Evolutionary conservation across 2,888 invertebrate species (phyloP), one percentile per base, ranked within the genome.

Genomic region (Creontiades dilutus): DNA sequence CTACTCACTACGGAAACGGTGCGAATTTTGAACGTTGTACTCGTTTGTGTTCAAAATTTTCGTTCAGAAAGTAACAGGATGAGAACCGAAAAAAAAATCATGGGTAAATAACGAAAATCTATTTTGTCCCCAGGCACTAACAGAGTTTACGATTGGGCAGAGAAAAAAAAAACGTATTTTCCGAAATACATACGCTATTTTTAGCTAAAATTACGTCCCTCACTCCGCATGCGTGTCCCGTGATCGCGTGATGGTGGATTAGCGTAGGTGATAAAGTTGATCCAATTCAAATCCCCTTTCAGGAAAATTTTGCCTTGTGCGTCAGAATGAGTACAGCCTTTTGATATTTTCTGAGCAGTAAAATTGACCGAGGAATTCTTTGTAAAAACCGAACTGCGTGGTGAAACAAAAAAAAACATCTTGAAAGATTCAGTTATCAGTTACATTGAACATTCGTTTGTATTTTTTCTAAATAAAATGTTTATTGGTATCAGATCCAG

Each of bases 221-320:
- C 61, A 57, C 55, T 85, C 85, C 85, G 52, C 37, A 85, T 85
- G 85, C 85, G 85, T 85, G 85, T 85, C 85, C 48, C 68, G 68
- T 68, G 28, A 85, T 85, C 47, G 55, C 85, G 85, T 28, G 85
- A 28, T 85, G 85, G 85, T 85, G 85, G 85, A 85, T 85, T 85
- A 78, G 3, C 4, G 78, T 11, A 78, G 47, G 78, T 47, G 78
- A 78, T 78, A 78, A 78, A 28, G 19, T 28, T 78, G 23, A 68
- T 68, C 68, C 68, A 1, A 13, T 37, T 7, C 1, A 12, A 68
- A 23, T 68, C 68, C 68, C 68, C 23, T 5, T 23, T 0, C 68
- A 23, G 19, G 0, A 23, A 23, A 68, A 68, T 68, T 4, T 1
- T 23, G 9, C 23, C 68, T 68, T 11, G 19, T 23, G 68, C 23